Conservation (phyloP, 2,113 vertebrate species). For the Prunella fulvescens region DNA sequence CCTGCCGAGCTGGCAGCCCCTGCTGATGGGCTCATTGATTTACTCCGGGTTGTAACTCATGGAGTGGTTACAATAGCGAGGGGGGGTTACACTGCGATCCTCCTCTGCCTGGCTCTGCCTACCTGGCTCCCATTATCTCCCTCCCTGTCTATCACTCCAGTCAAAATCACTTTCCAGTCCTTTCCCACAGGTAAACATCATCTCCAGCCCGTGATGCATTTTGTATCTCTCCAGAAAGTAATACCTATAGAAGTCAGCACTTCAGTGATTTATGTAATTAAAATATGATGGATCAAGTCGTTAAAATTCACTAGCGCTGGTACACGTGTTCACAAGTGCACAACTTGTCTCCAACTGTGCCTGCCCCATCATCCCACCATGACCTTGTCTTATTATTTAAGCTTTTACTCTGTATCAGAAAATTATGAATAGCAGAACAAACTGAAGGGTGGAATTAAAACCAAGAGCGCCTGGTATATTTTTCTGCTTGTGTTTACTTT, state of each 20-base stretch:
- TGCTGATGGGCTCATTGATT: background rate
- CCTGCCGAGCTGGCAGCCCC: background rate
- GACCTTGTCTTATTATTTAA: slow-evolving; percentile 46
- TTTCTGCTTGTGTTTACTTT: slow-evolving; percentile 63
- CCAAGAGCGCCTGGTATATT: slow-evolving; percentile 23
- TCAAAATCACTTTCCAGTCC: background rate
- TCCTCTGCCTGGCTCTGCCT: background rate
- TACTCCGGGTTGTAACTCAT: background rate
- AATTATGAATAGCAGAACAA: slow-evolving; percentile 52
- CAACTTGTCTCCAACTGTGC: slow-evolving; percentile 14
- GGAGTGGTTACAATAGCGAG: background rate
- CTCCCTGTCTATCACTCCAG: background rate
- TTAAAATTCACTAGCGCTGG: background rate
- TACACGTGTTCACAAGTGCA: slow-evolving; percentile 10
- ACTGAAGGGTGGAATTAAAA: slow-evolving; percentile 52
- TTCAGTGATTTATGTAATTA: slow-evolving; percentile 63
- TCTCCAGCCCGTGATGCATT: background rate
- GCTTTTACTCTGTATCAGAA: slow-evolving; percentile 19
- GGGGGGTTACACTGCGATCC: background rate
- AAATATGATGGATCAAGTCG: slow-evolving; percentile 50
- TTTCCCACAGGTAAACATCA: slow-evolving; percentile 24
- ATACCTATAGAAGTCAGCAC: slow-evolving; percentile 57
- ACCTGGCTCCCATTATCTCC: background rate
- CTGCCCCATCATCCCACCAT: background rate
- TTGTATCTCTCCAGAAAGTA: slow-evolving; percentile 34